Conservation (phyloP, 2,113 vertebrate species). For the Stictonetta naevosa region DNA sequence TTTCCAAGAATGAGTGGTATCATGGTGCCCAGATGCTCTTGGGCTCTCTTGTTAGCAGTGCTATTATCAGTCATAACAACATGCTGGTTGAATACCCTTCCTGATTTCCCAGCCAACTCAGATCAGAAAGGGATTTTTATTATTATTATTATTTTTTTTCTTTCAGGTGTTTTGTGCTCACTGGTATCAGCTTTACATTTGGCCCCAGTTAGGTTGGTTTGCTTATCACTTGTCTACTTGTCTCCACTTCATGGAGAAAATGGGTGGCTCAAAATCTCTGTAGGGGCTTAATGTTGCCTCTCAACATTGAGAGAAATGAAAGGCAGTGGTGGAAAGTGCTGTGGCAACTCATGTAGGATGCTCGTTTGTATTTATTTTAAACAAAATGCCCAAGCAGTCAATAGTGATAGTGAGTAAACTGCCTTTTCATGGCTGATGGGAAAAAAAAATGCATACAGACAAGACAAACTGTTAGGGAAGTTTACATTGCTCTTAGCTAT, state of each 20-base stretch:
- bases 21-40: not conserved
- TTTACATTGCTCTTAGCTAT: not conserved
- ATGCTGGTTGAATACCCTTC: not conserved
- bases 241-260: not conserved
- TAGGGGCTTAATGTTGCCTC: not conserved
- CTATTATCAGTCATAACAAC: not conserved
- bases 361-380: not conserved
- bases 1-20: not conserved
- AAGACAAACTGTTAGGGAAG: not conserved
- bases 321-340: not conserved
- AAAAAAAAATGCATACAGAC: not conserved
- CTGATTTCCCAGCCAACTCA: not conserved
- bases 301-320: not conserved
- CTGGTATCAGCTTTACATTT: not conserved
- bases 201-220: not conserved
- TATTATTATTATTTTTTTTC: not conserved
- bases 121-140: not conserved
- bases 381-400: not conserved
- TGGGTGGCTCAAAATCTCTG: not conserved
- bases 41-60: not conserved
- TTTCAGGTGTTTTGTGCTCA: not conserved
- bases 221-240: not conserved
- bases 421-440: not conserved
- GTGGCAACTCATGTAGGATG: not conserved
- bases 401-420: not conserved